Conservation (phyloP, 30 jellyfish, hydroid and myxozoan genomes). For the Hydra vulgaris region DNA sequence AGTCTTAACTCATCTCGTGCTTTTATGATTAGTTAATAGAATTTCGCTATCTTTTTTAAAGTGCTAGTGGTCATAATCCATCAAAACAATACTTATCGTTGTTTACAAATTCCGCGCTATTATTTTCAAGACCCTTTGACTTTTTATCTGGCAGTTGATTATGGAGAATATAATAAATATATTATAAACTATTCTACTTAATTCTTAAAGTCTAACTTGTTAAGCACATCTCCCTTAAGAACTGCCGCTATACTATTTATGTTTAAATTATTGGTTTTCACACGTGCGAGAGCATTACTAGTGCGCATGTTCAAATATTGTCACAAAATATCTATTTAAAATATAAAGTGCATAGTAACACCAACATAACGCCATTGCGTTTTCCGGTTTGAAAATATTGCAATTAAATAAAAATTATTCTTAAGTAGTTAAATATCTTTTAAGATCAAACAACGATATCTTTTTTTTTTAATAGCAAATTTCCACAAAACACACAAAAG, state of each 20-base stretch:
- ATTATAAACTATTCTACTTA: background rate
- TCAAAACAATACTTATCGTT: constrained; percentile 28
- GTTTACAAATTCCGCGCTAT: constrained; percentile 44
- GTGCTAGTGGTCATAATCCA: constrained; percentile 35
- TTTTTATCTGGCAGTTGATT: background rate
- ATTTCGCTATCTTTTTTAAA: constrained; percentile 25
- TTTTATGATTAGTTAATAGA: constrained; percentile 21
- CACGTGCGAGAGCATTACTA: constrained; percentile 71
- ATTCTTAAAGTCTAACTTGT: background rate
- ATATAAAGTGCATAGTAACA: background rate
- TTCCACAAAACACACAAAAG: no score
- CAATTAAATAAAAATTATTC: background rate
- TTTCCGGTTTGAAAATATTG: background rate
- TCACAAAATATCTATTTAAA: background rate
- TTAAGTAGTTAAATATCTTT: no score
- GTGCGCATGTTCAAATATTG: constrained; percentile 68
- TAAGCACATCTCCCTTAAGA: constrained; percentile 15
- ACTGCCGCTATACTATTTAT: background rate
- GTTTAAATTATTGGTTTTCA: constrained; percentile 52
- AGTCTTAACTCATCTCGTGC: constrained; percentile 18
- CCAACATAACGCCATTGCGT: background rate
- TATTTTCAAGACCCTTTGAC: constrained; percentile 19
- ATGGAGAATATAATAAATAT: constrained; percentile 9
- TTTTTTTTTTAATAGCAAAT: no score
- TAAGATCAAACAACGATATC: background rate